Evolutionary conservation across 2,797 vertebrate species (phyloP), one percentile per base, ranked within the genome.

Genomic region (Sarcoramphus papa): DNA sequence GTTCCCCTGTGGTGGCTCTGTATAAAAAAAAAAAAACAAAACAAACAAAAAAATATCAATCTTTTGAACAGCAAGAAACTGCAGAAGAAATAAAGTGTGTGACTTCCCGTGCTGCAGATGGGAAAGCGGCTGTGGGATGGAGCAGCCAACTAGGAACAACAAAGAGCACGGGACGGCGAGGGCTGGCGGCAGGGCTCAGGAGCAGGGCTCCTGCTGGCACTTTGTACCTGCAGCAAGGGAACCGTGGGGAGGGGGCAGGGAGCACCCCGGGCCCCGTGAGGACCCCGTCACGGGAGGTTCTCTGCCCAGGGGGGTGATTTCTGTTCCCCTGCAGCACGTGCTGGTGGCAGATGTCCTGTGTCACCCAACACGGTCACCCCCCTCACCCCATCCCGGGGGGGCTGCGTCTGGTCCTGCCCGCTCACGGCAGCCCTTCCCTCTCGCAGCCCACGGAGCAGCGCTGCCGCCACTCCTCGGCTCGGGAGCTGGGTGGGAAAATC

Each of bases 131-230:
- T 11, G 5, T 1, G 53, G 57, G 35, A 53, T 8, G 33, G 74
- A 84, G 62, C 62, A 45, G 53, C 8, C 67, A 54, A 24, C 12
- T 1, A 20, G 27, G 33, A 50, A 21, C 48, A 10, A 8, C 43
- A 5, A 21, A 8, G 4, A 11, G 45, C 17, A 5, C 7, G 8
- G 45, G 47, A 7, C 1, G 0, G 12, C 0, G 0, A 45, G n/a
- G 40, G 40, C 59, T 17, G 30, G 19, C 3, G 12, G 67, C 41
- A 6, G 5, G 27, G 59, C 43, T 56, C 8, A 2, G 16, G 56
- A 5, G 17, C 33, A 4, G 33, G 51, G 73, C 7, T 35, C 10
- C 47, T 27, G 54, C 30, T 5, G 43, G 53, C 35, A 21, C 13
- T 1, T 31, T 11, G 7, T 7, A 4, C 7, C 1, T 30, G 14